Base-by-base conservation (phyloP, 1,140 invertebrate species). In the Homarus americanus region DNA sequence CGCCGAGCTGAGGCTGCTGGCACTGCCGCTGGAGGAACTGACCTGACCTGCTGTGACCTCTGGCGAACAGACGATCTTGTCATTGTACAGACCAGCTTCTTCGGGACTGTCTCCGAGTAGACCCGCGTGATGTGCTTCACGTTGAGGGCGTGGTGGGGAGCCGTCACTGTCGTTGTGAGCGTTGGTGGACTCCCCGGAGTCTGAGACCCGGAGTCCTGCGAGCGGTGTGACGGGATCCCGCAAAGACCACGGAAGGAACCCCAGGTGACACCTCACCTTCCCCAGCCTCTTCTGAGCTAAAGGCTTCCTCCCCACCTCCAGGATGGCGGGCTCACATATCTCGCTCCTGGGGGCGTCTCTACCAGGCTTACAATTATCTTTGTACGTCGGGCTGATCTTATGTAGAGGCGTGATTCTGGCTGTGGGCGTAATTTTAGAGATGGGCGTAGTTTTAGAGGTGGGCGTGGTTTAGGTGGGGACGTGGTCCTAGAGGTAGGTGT, bases 161-260 rank as follows among this genome's bases (percentile, higher is more conserved):
- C 87, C 87, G n/a, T 91, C 89, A 24, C 89, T 91, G 73, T 92
- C 91, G 28, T 82, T 89, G 69, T 92, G 91, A 15, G 87, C 87
- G 76, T 90, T 87, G 58, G 73, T 85, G 44, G 91, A 92, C 82
- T 92, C 91, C 0, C 91, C 86, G 3, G 91, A 92, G 82, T 92
- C 91, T 32, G 91, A 92, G n/a, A 92, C 15, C 91, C 91, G 3
- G 91, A 92, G 63, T 92, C 91, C 69, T 92, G 91, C 12, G 87
- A 90, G 28, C 91, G 80, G 69, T 92, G 91, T 7, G 89, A 91
- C 2, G 89, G 89, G 38, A 82, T 85, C 12, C 89, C 89, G 24
- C 89, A 20, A 0, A 91, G 40, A n/a, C 80, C 89, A 28, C 89
- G 44, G 75, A 91, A 91, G 3, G 89, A 91, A 1, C 89, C 89